These are phyloP conservation scores for Xiphydria camelus DNA, from an alignment of 2,888 invertebrate species.

Conservation along the genomic window DNA sequence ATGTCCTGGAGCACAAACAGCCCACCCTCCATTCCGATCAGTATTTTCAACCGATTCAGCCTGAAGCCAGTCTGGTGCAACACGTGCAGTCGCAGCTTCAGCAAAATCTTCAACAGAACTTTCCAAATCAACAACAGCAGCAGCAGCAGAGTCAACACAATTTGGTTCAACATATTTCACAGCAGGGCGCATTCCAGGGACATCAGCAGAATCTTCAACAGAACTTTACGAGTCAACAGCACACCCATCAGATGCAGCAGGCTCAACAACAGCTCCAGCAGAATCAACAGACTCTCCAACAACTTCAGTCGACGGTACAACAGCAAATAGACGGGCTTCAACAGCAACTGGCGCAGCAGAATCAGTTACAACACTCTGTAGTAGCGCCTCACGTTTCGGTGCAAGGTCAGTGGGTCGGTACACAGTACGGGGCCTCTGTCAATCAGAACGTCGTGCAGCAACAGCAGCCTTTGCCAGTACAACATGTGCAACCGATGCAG, in stretches of 20 bases:
- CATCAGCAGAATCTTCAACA: slow-evolving; percentile 25
- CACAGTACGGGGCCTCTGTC: slow-evolving; percentile 17
- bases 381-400: slow-evolving; percentile 3
- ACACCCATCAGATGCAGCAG: slow-evolving; percentile 12
- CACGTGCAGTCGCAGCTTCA: slow-evolving; percentile 23
- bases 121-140: slow-evolving; percentile 9
- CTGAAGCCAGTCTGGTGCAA: slow-evolving; percentile 38
- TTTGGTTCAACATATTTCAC: slow-evolving; percentile 23
- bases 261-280: slow-evolving; percentile 13
- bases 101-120: slow-evolving; percentile 31
- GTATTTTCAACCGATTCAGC: slow-evolving; percentile 52
- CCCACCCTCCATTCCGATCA: slow-evolving; percentile 43
- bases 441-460: slow-evolving; percentile 32
- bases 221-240: slow-evolving; percentile 15
- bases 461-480: slow-evolving; percentile 34
- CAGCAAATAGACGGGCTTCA: slow-evolving; percentile 21
- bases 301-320: too few species aligned
- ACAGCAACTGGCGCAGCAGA: slow-evolving; percentile 31
- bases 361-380: too few species aligned
- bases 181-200: slow-evolving; percentile 20
- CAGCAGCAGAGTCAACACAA: slow-evolving; percentile 18
- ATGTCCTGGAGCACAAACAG: slow-evolving; percentile 28
- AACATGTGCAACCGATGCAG: slow-evolving; percentile 32
- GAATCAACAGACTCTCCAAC: slow-evolving; percentile 4
- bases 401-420: slow-evolving; percentile 23